These are phyloP conservation scores for Cossypha caffra DNA, from an alignment of 2,797 vertebrate species.

Conservation along the genomic window DNA sequence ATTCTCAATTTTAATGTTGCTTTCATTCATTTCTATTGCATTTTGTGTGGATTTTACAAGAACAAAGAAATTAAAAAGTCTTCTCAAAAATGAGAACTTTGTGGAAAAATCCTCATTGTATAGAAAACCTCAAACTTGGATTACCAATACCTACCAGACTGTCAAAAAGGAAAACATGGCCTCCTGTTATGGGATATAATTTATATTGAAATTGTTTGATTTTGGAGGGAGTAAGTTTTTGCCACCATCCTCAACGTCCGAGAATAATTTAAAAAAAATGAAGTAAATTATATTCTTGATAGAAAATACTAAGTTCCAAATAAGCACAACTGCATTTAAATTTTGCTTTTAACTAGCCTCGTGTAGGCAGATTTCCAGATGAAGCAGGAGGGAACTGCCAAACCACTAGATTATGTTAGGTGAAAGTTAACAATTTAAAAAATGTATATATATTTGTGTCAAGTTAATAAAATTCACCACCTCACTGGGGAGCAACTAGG, in stretches of 20 bases:
- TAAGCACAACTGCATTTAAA: background rate
- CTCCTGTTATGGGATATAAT: background rate
- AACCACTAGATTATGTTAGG: background rate
- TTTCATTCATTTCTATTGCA: background rate
- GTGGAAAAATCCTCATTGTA: background rate
- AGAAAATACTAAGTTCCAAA: background rate
- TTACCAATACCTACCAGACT: background rate
- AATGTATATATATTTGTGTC: background rate
- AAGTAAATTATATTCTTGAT: background rate
- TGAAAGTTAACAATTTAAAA: background rate
- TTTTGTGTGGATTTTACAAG: background rate
- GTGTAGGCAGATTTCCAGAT: background rate
- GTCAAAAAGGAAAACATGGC: background rate
- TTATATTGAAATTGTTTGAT: background rate
- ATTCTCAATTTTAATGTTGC: background rate
- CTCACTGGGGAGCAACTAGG: background rate
- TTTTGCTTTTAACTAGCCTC: background rate
- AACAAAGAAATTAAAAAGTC: background rate
- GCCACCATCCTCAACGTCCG: background rate
- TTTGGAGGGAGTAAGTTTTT: background rate
- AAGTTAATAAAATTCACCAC: background rate
- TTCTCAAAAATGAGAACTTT: background rate
- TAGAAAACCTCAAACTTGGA: background rate
- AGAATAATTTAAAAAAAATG: rapidly evolving
- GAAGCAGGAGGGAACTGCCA: background rate